Conservation (phyloP, 2,888 invertebrate genomes). For the Cheilosia urbana region DNA sequence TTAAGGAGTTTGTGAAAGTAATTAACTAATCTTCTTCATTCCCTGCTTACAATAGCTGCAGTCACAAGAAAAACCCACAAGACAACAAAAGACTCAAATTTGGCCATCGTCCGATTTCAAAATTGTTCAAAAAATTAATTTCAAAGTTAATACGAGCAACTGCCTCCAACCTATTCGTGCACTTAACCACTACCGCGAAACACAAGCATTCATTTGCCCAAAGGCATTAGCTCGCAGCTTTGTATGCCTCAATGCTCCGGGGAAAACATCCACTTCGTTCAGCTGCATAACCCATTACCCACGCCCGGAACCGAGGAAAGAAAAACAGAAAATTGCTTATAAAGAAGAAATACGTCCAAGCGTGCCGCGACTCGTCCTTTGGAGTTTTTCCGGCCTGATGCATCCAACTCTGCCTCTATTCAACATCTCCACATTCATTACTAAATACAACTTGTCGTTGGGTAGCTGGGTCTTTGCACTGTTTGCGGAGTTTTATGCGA, state of each 20-base stretch:
- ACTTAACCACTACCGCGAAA: background rate
- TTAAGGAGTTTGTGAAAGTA: no score
- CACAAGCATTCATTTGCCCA: background rate
- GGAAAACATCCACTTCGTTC: slow-evolving; percentile 43
- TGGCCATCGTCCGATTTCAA: background rate
- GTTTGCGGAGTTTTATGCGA: slow-evolving; percentile 30
- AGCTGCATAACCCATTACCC: slow-evolving; percentile 28
- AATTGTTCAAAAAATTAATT: background rate
- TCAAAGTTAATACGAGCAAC: background rate
- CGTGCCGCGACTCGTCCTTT: slow-evolving; percentile 51
- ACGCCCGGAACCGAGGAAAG: slow-evolving; percentile 19
- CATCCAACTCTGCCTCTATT: slow-evolving; percentile 19
- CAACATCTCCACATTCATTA: slow-evolving; percentile 25
- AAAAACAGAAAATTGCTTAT: slow-evolving; percentile 51
- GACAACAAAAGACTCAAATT: background rate
- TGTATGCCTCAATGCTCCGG: slow-evolving; percentile 37
- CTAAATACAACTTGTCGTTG: slow-evolving; percentile 20
- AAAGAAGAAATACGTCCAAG: slow-evolving; percentile 62
- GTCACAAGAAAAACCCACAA: no score
- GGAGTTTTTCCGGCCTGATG: slow-evolving; percentile 30
- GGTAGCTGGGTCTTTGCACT: slow-evolving; percentile 23
- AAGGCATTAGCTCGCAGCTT: slow-evolving; percentile 31
- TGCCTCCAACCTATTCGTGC: background rate
- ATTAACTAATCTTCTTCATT: no score
- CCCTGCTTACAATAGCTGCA: no score